These are phyloP conservation scores for Catocala sponsa DNA, from an alignment of 2,888 invertebrate species.

Conservation along the genomic window DNA sequence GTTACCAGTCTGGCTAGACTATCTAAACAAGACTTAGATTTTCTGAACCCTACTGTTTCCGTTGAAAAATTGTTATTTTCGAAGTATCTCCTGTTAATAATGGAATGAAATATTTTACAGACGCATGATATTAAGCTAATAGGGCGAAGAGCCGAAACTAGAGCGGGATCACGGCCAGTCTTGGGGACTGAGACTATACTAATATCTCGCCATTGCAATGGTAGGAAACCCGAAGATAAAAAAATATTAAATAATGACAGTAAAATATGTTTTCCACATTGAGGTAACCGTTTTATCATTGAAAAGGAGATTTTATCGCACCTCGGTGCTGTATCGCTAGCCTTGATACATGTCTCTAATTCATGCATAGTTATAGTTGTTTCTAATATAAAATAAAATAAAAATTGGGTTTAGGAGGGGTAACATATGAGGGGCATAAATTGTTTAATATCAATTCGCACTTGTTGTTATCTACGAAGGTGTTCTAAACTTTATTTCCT, in stretches of 20 bases:
- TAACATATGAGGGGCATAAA: too few relatives aligned
- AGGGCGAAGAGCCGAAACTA: neutral
- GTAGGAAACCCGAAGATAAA: conserved; percentile 8
- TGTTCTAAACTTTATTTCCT: too few relatives aligned
- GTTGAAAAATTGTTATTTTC: neutral
- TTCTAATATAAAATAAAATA: too few relatives aligned
- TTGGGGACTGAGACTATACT: conserved; percentile 23
- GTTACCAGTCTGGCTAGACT: neutral
- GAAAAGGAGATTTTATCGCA: conserved; percentile 21
- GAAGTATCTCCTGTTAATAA: neutral
- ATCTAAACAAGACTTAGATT: neutral
- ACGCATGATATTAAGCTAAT: conserved; percentile 20
- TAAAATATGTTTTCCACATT: conserved; percentile 18
- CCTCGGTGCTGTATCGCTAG: conserved; percentile 25
- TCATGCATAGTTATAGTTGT: conserved; percentile 23
- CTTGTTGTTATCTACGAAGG: too few relatives aligned
- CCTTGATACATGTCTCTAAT: conserved; percentile 17
- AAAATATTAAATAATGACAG: conserved; percentile 17
- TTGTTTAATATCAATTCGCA: too few relatives aligned
- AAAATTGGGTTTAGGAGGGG: too few relatives aligned
- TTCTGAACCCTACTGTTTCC: neutral
- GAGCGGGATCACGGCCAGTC: neutral
- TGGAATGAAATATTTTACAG: neutral
- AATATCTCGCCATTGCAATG: conserved; percentile 20
- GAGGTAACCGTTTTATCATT: conserved; percentile 26